Evolutionary conservation across 2,888 invertebrate species (phyloP), one percentile per base, ranked within the genome.

Genomic region (Bellardia pandia): DNA sequence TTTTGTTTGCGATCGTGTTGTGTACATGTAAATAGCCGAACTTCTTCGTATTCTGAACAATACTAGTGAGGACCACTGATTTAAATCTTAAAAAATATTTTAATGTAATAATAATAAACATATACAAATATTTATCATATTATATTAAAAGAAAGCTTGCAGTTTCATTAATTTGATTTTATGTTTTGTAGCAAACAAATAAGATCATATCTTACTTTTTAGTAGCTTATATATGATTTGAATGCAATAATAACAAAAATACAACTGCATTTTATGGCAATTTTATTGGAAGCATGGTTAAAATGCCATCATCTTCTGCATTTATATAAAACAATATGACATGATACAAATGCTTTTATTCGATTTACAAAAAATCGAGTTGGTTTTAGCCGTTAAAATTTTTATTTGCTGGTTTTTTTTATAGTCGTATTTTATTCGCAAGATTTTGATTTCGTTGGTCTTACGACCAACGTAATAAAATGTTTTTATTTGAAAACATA

Each of bases 381-480:
- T 80, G 16, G 62, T 72, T 45, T 33, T 51, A 71, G 62, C 30
- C 71, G 60, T 60, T 60, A 45, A 3, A 23, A 9, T 16, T 58
- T 8, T n/a, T 51, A 3, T 53, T 51, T 16, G 23, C 30, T 30
- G 1, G n/a, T 37, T 2, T 51, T 69, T 33, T 56, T 7, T 16
- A 53, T 53, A 30, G 56, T 13, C 42, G 56, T 42, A 72, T 75
- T 75, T 75, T 11, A 16, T 75, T 8, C 16, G 42, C 16, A 5
- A 51, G 48, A 51, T 69, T 60, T 62, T 40, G 48, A 40, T 71
- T 53, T 62, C 30, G n/a, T 62, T 74, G 30, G 64, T 85, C 72
- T 80, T 76, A 75, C 68, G 79, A 80, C 79, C 62, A 40, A n/a
- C 40, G 64, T 79, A 75, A 85, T 85, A 85, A 85, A 85, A 85